Base-by-base conservation (phyloP, 2,888 invertebrate species). In the Andrena trimmerana region DNA sequence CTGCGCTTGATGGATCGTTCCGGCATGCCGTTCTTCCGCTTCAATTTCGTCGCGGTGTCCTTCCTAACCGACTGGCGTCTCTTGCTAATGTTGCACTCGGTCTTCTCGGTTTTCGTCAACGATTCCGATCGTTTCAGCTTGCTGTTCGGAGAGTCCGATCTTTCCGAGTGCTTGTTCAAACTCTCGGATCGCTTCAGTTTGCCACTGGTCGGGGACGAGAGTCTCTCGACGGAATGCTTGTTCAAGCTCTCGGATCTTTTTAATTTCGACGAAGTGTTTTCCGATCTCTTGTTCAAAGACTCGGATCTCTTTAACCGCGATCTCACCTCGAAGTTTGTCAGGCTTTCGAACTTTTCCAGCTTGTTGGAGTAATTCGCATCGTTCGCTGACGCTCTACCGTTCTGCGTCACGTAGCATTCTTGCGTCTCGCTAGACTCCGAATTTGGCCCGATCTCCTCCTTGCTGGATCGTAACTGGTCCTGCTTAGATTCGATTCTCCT, bases 1-100 rank as follows among this genome's bases (percentile, higher is more conserved):
- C 98, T 95, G 60, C 98, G 96, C 94, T 98, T 98, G 91, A 98
- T 97, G 84, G 97, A 97, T 86, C 97, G 95, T 94, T 97, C 97
- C n/a, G 96, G 96, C 96, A 96, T 96, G 81, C 97, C 97, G 93
- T 96, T 97, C 94, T 97, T 97, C 86, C 97, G 94, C 94, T 97
- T 97, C 78, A 96, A 94, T 93, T 97, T 97, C 71, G 96, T 95
- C 33, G 94, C 91, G 72, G 95, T 93, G 86, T 97, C 97, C 78
- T 93, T 92, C 29, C 93, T 90, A n/a, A 93, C 92, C 2, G 93
- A 92, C 74, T 94, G 94, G 60, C 97, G 95, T 66, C 96, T 95
- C 92, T 97, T 97, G 92, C 96, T 97, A 86, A 97, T 96, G 94
- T 97, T 97, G 94, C 96, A 96, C 93, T 97, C 97, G 59, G 96